Evolutionary conservation across 2,888 invertebrate genomes (phyloP), one percentile per base, ranked within the genome.

Genomic region (Rhyacophila evoluta): DNA sequence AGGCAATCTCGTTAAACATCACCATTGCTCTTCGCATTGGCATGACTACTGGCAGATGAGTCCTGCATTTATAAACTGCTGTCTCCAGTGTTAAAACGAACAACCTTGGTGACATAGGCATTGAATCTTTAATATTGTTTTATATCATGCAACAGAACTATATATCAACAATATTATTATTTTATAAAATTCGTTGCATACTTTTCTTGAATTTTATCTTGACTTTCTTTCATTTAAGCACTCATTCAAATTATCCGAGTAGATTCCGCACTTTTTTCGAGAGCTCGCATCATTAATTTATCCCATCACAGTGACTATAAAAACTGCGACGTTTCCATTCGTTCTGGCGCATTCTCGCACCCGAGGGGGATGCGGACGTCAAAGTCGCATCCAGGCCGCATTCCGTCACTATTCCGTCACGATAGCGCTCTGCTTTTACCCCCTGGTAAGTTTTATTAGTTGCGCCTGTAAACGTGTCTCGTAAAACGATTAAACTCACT

Each of bases 401-500:
- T 55, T 10, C 55, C 55, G 55, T 55, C 55, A 55, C 55, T 55
- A 19, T 19, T 55, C 25, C 55, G 55, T 55, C 55, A 55, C 55
- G 19, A 55, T 55, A 19, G 19, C 55, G 55, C 19, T 19, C 55
- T 19, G 25, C 25, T 19, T 55, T 55, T 55, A 19, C 15, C 55
- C 55, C 55, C 55, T 55, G 19, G 19, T 55, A 55, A 55, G 55
- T 55, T 55, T 55, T 55, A 55, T 55, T 55, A 55, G 55, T 55
- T 55, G 75, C 37, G 38, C 75, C 37, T 33, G 55, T 55, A 55
- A 55, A 55, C 55, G 55, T 19, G 28, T 29, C 72, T 72, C 76
- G 71, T 77, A 72, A 71, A 77, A 77, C 76, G 76, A 77, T 77
- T 77, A 77, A 77, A 77, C 75, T 28, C 27, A 55, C 41, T 29